Evolutionary conservation across 2,113 vertebrate species (phyloP).

Genomic region (Brevimyrus niger): DNA sequence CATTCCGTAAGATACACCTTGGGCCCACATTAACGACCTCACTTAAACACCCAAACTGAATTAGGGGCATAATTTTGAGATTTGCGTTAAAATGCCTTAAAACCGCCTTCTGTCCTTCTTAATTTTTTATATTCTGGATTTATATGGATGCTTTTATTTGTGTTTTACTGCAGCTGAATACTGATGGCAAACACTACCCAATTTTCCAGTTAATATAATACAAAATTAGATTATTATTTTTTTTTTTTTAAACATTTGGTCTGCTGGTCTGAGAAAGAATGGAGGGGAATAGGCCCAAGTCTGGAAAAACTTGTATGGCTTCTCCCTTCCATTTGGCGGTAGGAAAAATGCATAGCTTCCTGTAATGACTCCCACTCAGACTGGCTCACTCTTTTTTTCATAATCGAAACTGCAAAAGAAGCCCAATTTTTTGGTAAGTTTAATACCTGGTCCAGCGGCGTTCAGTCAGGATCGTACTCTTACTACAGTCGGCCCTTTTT

Average conservation of each 20-base stretch:
- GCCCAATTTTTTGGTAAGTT: background rate
- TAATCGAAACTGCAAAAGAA: background rate
- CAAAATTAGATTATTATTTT: no score
- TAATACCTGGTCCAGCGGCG: background rate
- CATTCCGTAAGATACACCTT: background rate
- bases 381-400: background rate
- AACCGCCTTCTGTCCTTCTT: background rate
- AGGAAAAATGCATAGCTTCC: background rate
- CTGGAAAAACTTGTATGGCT: background rate
- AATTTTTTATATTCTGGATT: background rate
- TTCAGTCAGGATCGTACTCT: background rate
- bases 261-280: background rate
- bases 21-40: background rate
- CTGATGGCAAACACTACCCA: background rate
- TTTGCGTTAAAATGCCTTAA: background rate
- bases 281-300: background rate
- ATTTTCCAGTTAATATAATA: background rate
- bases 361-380: background rate
- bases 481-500: background rate
- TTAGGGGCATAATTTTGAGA: background rate
- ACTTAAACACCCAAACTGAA: background rate
- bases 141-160: background rate
- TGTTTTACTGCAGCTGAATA: background rate
- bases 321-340: background rate
- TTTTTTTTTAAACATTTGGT: background rate